A percentile compares a stretch with the other conserved stretches of the same genome.
Evolutionary conservation across 2,888 invertebrate genomes (phyloP).

Genomic region (Agrilus cyanescens): DNA sequence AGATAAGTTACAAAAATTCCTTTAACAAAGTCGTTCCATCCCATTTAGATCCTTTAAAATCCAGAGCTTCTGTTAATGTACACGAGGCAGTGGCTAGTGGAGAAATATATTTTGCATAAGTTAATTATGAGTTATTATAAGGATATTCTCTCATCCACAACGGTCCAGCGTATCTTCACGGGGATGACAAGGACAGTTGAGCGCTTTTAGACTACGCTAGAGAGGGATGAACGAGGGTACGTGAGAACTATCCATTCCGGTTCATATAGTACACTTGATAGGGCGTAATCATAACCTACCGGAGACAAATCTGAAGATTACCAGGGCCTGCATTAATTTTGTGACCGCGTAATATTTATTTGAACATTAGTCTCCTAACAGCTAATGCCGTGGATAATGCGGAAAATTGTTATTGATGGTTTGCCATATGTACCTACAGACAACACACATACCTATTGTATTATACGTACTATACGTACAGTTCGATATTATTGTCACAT

Average conservation of each 20-base stretch:
- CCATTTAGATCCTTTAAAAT: too few relatives aligned
- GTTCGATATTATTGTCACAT: too few relatives aligned
- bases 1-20: too few relatives aligned
- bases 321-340: slow-evolving; percentile 22
- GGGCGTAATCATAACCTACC: slow-evolving; percentile 15
- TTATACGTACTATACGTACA: too few relatives aligned
- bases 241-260: too few relatives aligned
- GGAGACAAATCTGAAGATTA: slow-evolving; percentile 25
- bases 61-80: too few relatives aligned
- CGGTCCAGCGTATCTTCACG: slow-evolving; percentile 2
- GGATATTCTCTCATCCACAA: slow-evolving; percentile 11
- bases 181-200: background rate
- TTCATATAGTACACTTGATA: slow-evolving; percentile 3
- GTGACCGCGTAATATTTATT: slow-evolving; percentile 18
- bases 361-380: slow-evolving; percentile 19
- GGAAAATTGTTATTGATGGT: slow-evolving; percentile 7
- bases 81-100: too few relatives aligned
- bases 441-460: too few relatives aligned
- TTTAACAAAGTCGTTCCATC: too few relatives aligned
- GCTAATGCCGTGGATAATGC: slow-evolving; percentile 12
- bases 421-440: slow-evolving; percentile 10
- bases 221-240: background rate
- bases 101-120: slow-evolving; percentile 24
- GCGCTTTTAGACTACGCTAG: background rate
- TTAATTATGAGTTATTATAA: slow-evolving; percentile 31